Evolutionary conservation across 2,888 invertebrate genomes (phyloP), one percentile per base, ranked within the genome.

Genomic region (Eumacrocentrus americanus): DNA sequence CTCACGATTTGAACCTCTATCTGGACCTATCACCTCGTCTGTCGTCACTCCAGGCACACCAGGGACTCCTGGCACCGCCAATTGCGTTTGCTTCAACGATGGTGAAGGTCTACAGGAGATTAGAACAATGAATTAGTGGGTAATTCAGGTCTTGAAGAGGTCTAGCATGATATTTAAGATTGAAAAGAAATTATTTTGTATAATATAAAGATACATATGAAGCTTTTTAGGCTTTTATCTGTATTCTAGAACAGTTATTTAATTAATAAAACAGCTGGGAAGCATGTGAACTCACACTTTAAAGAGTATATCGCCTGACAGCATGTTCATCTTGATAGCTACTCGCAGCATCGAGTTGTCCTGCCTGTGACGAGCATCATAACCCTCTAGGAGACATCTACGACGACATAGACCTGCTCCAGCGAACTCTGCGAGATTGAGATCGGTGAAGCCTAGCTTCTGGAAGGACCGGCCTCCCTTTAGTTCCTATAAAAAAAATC

Each of bases 201-300:
- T n/a, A n/a, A n/a, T n/a, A n/a, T n/a, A n/a, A n/a, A n/a, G n/a
- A n/a, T n/a, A n/a, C n/a, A n/a, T n/a, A n/a, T n/a, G n/a, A n/a
- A n/a, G n/a, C n/a, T n/a, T n/a, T n/a, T n/a, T n/a, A n/a, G n/a
- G n/a, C n/a, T n/a, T n/a, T n/a, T n/a, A n/a, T n/a, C n/a, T n/a
- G n/a, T n/a, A n/a, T n/a, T n/a, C n/a, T n/a, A n/a, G n/a, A n/a
- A n/a, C n/a, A n/a, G n/a, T n/a, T n/a, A n/a, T n/a, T n/a, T n/a
- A n/a, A n/a, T n/a, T n/a, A n/a, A n/a, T n/a, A n/a, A n/a, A n/a
- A n/a, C n/a, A n/a, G n/a, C n/a, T n/a, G n/a, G n/a, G n/a, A n/a
- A n/a, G n/a, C n/a, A n/a, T n/a, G n/a, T n/a, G n/a, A n/a, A 87
- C 94, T 88, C 82, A 97, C 97, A 95, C 95, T 91, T 98, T 96